Percentiles rank a stretch among this genome's conserved stretches.
These are phyloP conservation scores for Notamacropus eugenii DNA, from an alignment of 2,797 vertebrate genomes.

Conservation along the genomic window DNA sequence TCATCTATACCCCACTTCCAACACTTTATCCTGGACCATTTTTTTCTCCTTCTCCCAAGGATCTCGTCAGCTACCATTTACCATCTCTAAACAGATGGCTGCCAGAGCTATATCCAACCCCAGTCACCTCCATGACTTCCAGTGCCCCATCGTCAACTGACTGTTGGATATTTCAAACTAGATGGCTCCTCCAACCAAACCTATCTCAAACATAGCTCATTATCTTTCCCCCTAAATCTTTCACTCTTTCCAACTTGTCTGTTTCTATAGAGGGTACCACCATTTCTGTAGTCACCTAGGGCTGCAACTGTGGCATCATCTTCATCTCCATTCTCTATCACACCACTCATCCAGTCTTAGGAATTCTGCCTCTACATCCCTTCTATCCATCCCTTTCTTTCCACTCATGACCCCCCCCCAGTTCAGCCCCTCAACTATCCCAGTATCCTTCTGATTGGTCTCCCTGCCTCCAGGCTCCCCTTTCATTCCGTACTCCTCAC, in stretches of 20 bases:
- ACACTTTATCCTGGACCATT: too few relatives aligned
- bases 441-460: background rate
- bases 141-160: background rate
- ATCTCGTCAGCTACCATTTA: too few relatives aligned
- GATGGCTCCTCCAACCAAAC: background rate
- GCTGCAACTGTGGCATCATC: background rate
- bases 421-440: background rate
- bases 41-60: too few relatives aligned
- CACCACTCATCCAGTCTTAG: too few relatives aligned
- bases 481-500: too few relatives aligned
- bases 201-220: background rate
- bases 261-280: background rate
- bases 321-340: background rate
- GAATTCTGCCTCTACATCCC: too few relatives aligned
- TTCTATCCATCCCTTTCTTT: background rate
- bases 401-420: background rate
- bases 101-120: background rate
- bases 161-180: background rate
- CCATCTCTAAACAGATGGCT: background rate
- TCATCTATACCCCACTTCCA: too few relatives aligned
- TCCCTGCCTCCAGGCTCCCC: too few relatives aligned
- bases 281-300: background rate
- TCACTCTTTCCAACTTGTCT: background rate
- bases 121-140: background rate
- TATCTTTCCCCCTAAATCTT: background rate